Evolutionary conservation across 2,888 invertebrate genomes (phyloP).

Genomic region (Drosophila formosana): DNA sequence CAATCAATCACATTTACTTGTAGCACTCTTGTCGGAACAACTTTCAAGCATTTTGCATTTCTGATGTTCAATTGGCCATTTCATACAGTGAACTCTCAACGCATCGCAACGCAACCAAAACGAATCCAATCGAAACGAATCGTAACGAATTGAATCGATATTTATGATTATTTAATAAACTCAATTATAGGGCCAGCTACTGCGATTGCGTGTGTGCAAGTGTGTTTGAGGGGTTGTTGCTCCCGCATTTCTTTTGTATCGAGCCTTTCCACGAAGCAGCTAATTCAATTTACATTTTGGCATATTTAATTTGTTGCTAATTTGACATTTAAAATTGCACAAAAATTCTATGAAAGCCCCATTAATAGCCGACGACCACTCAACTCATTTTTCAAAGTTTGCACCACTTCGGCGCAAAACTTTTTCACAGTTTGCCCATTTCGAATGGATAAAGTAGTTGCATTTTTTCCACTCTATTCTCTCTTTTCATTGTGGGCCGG

Average conservation of each 20-base stretch:
- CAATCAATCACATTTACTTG: constrained; percentile 54
- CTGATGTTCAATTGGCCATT: constrained; percentile 50
- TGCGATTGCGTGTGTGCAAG: not conserved
- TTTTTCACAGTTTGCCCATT: constrained; percentile 48
- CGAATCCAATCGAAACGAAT: constrained; percentile 10
- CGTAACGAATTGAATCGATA: constrained; percentile 64
- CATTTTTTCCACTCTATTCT: not conserved
- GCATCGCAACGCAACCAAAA: constrained; percentile 1
- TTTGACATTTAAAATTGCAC: constrained; percentile 67
- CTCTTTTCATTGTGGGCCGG: not conserved
- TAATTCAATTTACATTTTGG: constrained; percentile 47
- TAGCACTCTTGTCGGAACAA: constrained; percentile 31
- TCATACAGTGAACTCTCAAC: constrained; percentile 24
- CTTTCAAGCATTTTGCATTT: constrained; percentile 63
- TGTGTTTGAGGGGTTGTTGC: constrained; percentile 48
- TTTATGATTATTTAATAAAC: constrained; percentile 80
- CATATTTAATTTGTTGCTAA: constrained; percentile 74
- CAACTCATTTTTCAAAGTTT: constrained; percentile 40
- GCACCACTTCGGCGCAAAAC: constrained; percentile 31
- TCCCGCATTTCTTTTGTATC: constrained; percentile 46
- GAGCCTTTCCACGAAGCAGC: constrained; percentile 16
- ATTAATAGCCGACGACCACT: constrained; percentile 39
- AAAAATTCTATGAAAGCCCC: constrained; percentile 40
- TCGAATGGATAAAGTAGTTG: constrained; percentile 20
- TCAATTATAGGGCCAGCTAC: constrained; percentile 62